These are phyloP conservation scores for Allochrocebus solatus DNA, from an alignment of 2,797 vertebrate genomes.

Conservation along the genomic window DNA sequence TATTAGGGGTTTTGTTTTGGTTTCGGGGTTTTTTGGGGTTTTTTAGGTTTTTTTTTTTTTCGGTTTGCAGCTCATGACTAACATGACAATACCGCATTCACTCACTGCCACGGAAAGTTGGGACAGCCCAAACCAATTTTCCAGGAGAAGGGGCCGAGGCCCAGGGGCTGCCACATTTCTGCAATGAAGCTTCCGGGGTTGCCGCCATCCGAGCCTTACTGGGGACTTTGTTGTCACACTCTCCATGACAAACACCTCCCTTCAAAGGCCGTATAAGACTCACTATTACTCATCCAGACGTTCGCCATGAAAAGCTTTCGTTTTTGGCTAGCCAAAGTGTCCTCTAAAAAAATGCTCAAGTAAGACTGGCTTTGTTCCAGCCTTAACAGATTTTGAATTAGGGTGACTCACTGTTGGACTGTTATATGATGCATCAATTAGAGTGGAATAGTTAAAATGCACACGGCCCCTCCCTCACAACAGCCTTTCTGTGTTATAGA, in stretches of 20 bases:
- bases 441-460: slow-evolving; percentile 65
- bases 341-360: slow-evolving; percentile 70
- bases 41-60: background rate
- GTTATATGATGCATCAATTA: slow-evolving; percentile 66
- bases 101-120: slow-evolving; percentile 82
- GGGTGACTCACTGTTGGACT: slow-evolving; percentile 79
- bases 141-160: slow-evolving; percentile 83
- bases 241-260: slow-evolving; percentile 67
- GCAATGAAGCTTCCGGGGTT: slow-evolving; percentile 63
- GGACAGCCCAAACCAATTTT: slow-evolving; percentile 83
- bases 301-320: slow-evolving; percentile 61
- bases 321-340: slow-evolving; percentile 42
- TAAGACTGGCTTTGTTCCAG: slow-evolving; percentile 73
- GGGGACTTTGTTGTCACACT: slow-evolving; percentile 62
- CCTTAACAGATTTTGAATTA: slow-evolving; percentile 75
- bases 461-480: background rate
- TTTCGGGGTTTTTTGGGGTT: background rate
- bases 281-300: slow-evolving; percentile 55
- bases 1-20: slow-evolving; percentile 50
- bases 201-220: slow-evolving; percentile 66
- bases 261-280: slow-evolving; percentile 55
- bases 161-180: slow-evolving; percentile 72
- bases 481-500: background rate
- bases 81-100: slow-evolving; percentile 88
- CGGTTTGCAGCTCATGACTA: slow-evolving; percentile 80